Evolutionary conservation across 2,113 vertebrate genomes (phyloP).

Genomic region (Oncorhynchus gorbuscha): DNA sequence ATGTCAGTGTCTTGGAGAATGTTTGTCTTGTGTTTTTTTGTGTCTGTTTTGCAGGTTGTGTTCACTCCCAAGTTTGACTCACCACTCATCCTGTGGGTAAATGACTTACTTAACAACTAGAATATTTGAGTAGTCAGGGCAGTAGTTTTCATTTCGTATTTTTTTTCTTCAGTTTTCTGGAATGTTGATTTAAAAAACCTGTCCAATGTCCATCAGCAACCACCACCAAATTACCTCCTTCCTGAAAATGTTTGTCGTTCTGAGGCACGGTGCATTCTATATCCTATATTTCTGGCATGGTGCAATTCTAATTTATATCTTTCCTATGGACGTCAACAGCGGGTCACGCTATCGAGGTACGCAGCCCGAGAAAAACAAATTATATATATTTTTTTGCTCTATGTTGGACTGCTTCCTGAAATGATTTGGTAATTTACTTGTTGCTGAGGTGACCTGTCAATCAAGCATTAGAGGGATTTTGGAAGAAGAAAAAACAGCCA

Average conservation of each 20-base stretch:
- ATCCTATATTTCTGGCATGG: conserved; percentile 34
- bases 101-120: not conserved
- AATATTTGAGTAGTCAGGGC: not conserved
- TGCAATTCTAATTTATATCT: conserved; percentile 63
- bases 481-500: conserved; percentile 26
- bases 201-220: not conserved
- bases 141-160: not conserved
- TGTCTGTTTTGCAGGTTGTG: too few species aligned
- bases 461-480: conserved; percentile 58
- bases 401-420: conserved; percentile 55
- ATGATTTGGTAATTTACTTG: conserved; percentile 62
- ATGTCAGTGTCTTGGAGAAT: too few species aligned
- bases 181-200: not conserved
- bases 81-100: not conserved
- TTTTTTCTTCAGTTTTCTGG: not conserved
- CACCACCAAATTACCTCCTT: conserved; percentile 12
- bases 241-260: conserved; percentile 30
- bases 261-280: conserved; percentile 40
- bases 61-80: not conserved
- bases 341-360: conserved; percentile 53
- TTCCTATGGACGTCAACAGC: conserved; percentile 51
- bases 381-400: conserved; percentile 44
- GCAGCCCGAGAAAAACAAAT: conserved; percentile 67
- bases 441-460: conserved; percentile 59
- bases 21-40: too few species aligned